Conservation (phyloP, 2,797 vertebrate species). For the Vultur gryphus region DNA sequence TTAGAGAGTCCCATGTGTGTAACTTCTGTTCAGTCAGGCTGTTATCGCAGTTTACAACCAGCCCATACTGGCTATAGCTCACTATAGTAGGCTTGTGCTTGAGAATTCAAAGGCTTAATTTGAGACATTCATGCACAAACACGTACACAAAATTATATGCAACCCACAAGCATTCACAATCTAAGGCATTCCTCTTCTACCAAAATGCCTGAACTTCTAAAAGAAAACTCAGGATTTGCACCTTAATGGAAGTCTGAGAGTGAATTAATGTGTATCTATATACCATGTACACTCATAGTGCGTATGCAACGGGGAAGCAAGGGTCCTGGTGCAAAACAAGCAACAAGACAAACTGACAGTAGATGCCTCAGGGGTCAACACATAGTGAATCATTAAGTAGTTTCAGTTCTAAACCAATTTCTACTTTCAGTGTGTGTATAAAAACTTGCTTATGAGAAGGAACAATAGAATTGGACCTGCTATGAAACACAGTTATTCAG, state of each 20-base stretch:
- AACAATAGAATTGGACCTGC: neutral
- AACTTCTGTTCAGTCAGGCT: neutral
- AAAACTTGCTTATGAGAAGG: neutral
- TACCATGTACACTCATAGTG: fast-evolving
- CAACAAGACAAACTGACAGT: neutral
- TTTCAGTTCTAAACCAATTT: neutral
- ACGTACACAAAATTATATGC: neutral
- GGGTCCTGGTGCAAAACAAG: neutral
- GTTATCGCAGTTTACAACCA: neutral
- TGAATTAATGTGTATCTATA: neutral
- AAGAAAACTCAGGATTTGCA: neutral
- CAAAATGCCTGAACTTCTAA: neutral
- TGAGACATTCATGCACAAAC: neutral
- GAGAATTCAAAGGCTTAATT: neutral
- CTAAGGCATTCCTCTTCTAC: neutral
- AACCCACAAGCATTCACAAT: neutral
- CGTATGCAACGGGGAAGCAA: neutral
- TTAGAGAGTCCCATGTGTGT: neutral
- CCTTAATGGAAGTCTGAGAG: neutral
- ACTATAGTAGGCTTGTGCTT: neutral
- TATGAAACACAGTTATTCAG: neutral
- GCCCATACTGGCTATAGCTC: neutral
- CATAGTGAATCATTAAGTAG: neutral
- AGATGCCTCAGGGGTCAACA: neutral
- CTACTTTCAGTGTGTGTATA: neutral